Conservation (phyloP, 2,888 invertebrate genomes). For the Diplolepis rosae region DNA sequence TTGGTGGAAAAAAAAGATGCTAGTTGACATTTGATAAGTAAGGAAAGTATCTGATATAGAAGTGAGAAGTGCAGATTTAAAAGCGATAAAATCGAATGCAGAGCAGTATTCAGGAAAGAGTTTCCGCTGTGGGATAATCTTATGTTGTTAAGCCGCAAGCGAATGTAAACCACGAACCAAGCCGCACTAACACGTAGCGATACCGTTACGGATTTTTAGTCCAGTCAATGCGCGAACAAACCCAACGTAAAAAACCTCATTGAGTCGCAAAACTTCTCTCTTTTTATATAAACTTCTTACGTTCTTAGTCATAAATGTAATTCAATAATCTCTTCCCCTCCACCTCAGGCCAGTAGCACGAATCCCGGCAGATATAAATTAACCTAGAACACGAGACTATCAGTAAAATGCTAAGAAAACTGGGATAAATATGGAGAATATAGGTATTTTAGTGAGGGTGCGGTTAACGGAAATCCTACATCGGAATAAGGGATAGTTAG, state of each 20-base stretch:
- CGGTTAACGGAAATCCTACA: constrained; percentile 23
- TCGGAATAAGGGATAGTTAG: constrained; percentile 3
- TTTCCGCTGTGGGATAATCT: constrained; percentile 14
- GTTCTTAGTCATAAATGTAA: constrained; percentile 10
- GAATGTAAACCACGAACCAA: constrained; percentile 25
- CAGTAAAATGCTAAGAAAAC: neutral
- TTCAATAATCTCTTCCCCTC: neutral
- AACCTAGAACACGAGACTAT: constrained; percentile 1
- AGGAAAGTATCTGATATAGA: constrained; percentile 15
- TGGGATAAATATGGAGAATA: neutral
- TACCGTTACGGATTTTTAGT: constrained; percentile 29
- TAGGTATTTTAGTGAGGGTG: constrained; percentile 10
- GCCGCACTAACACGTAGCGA: constrained; percentile 5
- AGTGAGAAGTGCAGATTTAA: constrained; percentile 14
- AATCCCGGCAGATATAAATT: neutral
- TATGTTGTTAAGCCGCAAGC: constrained; percentile 21
- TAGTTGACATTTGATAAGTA: constrained; percentile 23
- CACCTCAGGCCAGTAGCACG: neutral
- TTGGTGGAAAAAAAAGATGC: neutral
- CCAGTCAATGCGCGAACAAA: constrained; percentile 24
- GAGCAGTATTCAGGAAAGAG: constrained; percentile 7
- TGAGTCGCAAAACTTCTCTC: neutral
- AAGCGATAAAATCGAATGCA: constrained; percentile 17
- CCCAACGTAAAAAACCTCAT: constrained; percentile 1
- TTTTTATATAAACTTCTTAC: neutral